Conservation (phyloP, 2,797 vertebrate species). For the Leucoraja ocellata region DNA sequence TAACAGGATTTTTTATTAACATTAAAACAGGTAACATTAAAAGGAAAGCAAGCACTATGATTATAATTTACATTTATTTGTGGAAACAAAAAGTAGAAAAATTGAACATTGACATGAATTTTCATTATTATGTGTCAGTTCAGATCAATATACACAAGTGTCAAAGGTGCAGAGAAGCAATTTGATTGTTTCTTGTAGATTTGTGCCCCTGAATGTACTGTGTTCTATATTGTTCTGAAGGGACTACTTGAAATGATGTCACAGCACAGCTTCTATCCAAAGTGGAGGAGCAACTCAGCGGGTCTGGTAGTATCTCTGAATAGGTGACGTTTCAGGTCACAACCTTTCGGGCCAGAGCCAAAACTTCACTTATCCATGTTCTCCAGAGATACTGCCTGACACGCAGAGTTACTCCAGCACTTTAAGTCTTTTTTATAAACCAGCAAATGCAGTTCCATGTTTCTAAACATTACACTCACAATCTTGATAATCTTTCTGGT, state of each 20-base stretch:
- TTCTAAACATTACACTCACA: not conserved
- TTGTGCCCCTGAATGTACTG: not conserved
- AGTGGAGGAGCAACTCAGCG: too few relatives aligned
- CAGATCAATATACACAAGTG: not conserved
- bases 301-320: too few relatives aligned
- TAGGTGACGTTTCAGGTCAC: too few relatives aligned
- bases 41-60: not conserved
- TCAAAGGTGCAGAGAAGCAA: not conserved
- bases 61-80: not conserved
- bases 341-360: too few relatives aligned
- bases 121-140: not conserved
- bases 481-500: not conserved
- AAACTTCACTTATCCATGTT: too few relatives aligned
- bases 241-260: not conserved
- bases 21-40: not conserved
- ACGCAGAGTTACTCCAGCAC: not conserved
- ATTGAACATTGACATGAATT: not conserved
- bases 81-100: not conserved
- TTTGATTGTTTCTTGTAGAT: not conserved
- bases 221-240: not conserved
- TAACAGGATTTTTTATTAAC: too few relatives aligned
- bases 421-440: not conserved
- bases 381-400: too few relatives aligned
- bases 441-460: not conserved
- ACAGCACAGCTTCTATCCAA: not conserved